These are phyloP conservation scores for Phataginus tricuspis DNA, from an alignment of 2,797 vertebrate species.

Conservation along the genomic window DNA sequence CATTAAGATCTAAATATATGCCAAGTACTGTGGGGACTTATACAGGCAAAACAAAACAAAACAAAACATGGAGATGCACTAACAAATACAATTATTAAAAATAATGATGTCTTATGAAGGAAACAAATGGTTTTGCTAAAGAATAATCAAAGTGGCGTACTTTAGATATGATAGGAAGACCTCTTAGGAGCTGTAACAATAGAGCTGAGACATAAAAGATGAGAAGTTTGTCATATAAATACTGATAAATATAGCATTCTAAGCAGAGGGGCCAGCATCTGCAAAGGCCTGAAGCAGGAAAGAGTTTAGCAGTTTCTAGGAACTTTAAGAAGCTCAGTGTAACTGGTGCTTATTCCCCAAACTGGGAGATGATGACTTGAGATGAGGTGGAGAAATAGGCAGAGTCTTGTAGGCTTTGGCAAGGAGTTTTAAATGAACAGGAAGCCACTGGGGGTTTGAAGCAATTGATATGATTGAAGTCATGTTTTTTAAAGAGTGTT, in stretches of 20 bases:
- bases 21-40: not conserved
- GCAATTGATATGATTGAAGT: not conserved
- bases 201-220: conserved; percentile 17
- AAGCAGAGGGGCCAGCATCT: not conserved
- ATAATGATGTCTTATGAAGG: conserved; percentile 37
- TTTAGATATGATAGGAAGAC: conserved; percentile 8
- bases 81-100: not conserved
- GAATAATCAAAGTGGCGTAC: conserved; percentile 17
- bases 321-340: conserved; percentile 17
- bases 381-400: not conserved
- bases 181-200: not conserved
- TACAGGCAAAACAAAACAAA: not conserved
- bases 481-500: not conserved
- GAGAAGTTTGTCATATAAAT: not conserved
- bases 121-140: conserved; percentile 22
- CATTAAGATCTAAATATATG: not conserved
- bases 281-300: conserved; percentile 24
- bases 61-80: not conserved
- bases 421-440: not conserved
- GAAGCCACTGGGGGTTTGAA: not conserved
- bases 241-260: conserved; percentile 18
- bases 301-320: not conserved
- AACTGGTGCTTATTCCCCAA: conserved; percentile 18
- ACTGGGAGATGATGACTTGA: conserved; percentile 4
- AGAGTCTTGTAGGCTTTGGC: not conserved